These are phyloP conservation scores for Ips typographus DNA, from an alignment of 1,140 invertebrate genomes.

Conservation along the genomic window DNA sequence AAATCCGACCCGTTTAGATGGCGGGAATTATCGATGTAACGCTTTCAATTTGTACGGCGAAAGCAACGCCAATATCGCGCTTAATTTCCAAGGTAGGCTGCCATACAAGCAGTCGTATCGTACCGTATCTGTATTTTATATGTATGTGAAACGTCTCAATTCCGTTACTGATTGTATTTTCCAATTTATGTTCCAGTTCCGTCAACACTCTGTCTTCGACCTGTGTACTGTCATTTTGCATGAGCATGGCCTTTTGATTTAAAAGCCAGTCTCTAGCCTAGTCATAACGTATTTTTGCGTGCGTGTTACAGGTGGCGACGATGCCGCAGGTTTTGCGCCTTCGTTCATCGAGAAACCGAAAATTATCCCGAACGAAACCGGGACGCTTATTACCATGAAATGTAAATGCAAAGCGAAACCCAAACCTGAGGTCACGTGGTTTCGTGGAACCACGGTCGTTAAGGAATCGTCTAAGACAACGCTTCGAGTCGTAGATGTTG, in stretches of 20 bases:
- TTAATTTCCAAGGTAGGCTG: conserved; percentile 96
- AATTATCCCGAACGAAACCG: conserved; percentile 96
- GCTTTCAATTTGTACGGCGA: conserved; percentile 98
- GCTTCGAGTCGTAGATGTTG: conserved; percentile 71
- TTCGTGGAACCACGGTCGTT: conserved; percentile 80
- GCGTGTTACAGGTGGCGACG: conserved; percentile 75
- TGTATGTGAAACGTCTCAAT: conserved; percentile 47
- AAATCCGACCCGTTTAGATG: conserved; percentile 92
- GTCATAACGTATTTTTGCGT: conserved; percentile 36
- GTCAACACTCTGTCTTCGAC: conserved; percentile 39
- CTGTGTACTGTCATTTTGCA: conserved; percentile 48
- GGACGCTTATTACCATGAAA: conserved; percentile 93
- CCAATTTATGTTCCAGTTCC: conserved; percentile 43
- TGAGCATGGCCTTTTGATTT: conserved; percentile 51
- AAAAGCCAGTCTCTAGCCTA: conserved; percentile 38
- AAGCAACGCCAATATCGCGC: conserved; percentile 99
- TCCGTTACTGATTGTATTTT: conserved; percentile 41
- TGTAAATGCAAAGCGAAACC: conserved; percentile 93
- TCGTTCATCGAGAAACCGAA: conserved; percentile 95
- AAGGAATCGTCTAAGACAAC: conserved; percentile 85
- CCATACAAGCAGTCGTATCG: conserved; percentile 29
- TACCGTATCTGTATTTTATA: conserved; percentile 42
- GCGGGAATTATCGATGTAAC: conserved; percentile 98
- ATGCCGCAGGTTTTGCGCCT: conserved; percentile 86
- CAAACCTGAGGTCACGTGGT: conserved; percentile 87